phyloP scores from a whole-genome alignment of 1,140 invertebrate genomes.

The Belonocnema kinseyi region DNA sequence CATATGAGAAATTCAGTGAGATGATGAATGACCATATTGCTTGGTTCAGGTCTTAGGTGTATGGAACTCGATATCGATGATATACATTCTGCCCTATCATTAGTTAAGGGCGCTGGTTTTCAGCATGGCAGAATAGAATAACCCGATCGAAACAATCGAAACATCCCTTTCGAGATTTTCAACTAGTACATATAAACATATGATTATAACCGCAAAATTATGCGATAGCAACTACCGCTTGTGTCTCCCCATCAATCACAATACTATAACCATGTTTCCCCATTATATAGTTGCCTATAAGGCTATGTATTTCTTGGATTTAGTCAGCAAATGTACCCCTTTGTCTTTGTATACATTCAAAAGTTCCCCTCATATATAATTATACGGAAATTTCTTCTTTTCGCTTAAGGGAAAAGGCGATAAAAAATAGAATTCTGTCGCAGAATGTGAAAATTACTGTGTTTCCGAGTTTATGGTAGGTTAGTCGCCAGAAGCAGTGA shows the following conservation, averaged over 20 bases:
- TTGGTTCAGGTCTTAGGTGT: not conserved
- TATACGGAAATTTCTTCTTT: not conserved
- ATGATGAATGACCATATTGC: not conserved
- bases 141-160: constrained; percentile 34
- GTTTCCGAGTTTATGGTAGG: not conserved
- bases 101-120: constrained; percentile 47
- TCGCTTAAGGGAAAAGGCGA: not conserved
- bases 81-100: constrained; percentile 41
- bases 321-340: constrained; percentile 9
- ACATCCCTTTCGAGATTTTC: constrained; percentile 39
- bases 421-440: constrained; percentile 1
- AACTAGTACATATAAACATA: constrained; percentile 47
- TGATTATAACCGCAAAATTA: constrained; percentile 60
- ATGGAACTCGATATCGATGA: not conserved
- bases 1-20: not conserved
- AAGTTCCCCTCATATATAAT: not conserved
- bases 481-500: not conserved
- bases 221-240: constrained; percentile 41
- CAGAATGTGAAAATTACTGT: not conserved
- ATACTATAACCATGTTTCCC: not conserved
- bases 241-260: constrained; percentile 59
- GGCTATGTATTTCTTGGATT: constrained; percentile 6
- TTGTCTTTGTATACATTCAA: not conserved
- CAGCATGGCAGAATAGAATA: constrained; percentile 28
- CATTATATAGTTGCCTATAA: not conserved